phyloP scores from a whole-genome alignment of 2,797 vertebrate genomes.

The Buphagus erythrorhynchus region DNA sequence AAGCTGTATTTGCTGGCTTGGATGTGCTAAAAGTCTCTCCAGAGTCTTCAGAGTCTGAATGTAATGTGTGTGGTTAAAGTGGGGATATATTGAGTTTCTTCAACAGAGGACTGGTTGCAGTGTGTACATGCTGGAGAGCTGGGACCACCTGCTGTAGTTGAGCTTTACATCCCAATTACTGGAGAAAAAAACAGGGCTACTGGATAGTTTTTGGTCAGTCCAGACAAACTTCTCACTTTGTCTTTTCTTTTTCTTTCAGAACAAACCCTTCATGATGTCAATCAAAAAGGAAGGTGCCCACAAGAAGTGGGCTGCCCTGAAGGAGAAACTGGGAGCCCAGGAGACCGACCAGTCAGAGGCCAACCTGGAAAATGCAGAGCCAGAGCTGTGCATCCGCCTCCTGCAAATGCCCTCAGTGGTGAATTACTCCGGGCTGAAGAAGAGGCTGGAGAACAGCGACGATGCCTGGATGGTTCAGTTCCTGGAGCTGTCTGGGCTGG shows the following conservation, averaged over 20 bases:
- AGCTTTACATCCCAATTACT: not conserved
- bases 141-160: not conserved
- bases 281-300: constrained; percentile 83
- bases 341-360: constrained; percentile 91
- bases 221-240: not conserved
- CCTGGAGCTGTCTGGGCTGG: constrained; percentile 92
- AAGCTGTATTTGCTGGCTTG: not conserved
- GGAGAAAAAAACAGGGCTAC: not conserved
- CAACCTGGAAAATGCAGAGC: constrained; percentile 94
- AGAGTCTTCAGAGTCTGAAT: not conserved
- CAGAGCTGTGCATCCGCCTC: constrained; percentile 93
- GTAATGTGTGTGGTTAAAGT: not conserved
- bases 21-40: not conserved
- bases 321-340: constrained; percentile 88
- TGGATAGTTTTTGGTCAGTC: not conserved
- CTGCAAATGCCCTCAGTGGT: constrained; percentile 94
- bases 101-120: not conserved
- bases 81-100: not conserved
- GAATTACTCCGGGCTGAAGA: constrained; percentile 95
- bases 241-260: constrained; percentile 22
- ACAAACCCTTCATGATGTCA: constrained; percentile 81
- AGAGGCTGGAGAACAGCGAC: constrained; percentile 91
- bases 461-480: constrained; percentile 97
- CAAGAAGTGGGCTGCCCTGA: constrained; percentile 91
- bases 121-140: not conserved